phyloP scores from a whole-genome alignment of 2,888 invertebrate species.

The Drosophila pseudotalamancana region DNA sequence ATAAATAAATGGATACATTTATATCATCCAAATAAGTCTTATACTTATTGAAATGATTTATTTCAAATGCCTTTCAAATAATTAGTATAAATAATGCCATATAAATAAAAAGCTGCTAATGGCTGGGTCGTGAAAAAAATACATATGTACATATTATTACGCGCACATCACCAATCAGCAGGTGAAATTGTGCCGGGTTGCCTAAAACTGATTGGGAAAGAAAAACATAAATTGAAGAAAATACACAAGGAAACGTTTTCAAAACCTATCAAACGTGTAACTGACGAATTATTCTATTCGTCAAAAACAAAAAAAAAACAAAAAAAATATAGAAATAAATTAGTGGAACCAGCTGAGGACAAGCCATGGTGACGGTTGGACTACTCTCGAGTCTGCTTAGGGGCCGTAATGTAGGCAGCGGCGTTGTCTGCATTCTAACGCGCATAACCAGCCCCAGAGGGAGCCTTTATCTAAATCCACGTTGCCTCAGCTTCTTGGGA shows the following conservation, averaged over 20 bases:
- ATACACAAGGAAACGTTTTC: conserved; percentile 13
- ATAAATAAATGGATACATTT: neutral
- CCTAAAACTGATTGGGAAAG: conserved; percentile 41
- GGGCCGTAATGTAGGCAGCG: conserved; percentile 6
- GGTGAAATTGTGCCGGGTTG: conserved; percentile 54
- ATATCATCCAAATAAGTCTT: neutral
- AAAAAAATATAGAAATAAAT: conserved; percentile 16
- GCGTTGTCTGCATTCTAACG: conserved; percentile 26
- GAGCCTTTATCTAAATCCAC: conserved; percentile 18
- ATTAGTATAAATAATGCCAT: too few species aligned
- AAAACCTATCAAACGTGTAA: conserved; percentile 9
- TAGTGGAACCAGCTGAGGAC: conserved; percentile 16
- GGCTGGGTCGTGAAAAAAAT: neutral
- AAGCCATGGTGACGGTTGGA: conserved; percentile 48
- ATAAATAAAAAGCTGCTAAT: too few species aligned
- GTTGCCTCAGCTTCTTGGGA: conserved; percentile 38
- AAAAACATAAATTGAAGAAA: conserved; percentile 9
- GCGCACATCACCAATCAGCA: conserved; percentile 45
- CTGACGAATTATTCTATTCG: conserved; percentile 26
- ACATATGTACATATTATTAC: conserved; percentile 15
- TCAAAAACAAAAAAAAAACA: conserved; percentile 16
- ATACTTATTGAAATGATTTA: neutral
- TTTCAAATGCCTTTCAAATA: too few species aligned
- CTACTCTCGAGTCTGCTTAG: conserved; percentile 36
- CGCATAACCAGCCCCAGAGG: conserved; percentile 11